Base-by-base conservation (phyloP, 2,888 invertebrate species). In the Unio pictorum region DNA sequence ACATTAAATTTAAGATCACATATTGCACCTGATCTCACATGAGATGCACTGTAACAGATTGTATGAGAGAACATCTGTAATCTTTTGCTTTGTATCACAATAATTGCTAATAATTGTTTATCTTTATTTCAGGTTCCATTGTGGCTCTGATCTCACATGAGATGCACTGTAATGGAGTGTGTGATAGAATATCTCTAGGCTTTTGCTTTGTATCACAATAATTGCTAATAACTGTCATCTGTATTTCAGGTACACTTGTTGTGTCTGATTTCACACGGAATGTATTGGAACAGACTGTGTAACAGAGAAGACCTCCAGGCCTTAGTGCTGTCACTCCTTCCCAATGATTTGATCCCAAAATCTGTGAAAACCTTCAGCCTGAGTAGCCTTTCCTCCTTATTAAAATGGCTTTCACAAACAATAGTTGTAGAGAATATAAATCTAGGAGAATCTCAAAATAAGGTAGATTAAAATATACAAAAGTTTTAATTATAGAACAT, bases 261-360 rank as follows among this genome's bases (percentile, higher is more conserved):
- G 23, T 94, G 95, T 87, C 94, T 95, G 92, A 89, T 98, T 45
- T 93, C 94, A 0, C 94, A 95, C 87, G 95, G 96, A 1, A 93
- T 94, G 86, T 93, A 92, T 86, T 91, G 96, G 55, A 91, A 90
- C 78, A 66, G 68, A 20, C 45, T 83, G 18, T 81, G 87, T 65
- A 80, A 84, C 65, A 79, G 83, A 59, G 92, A 93, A 65, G 92
- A 92, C 61, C 87, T 96, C 26, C 92, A 95, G 91, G 92, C 93
- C 28, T 91, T 93, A 34, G 93, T 93, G 1, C 89, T 96, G 30
- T 94, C 95, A 8, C 89, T 96, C 67, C 91, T 96, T 56, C 83
- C 83, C 7, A 61, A 95, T 90, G 93, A 94, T 85, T 93, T 96
- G 23, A 74, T 65, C 17, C 54, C 68, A 15, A 45, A 45, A 23